Base-by-base conservation (phyloP, 2,113 vertebrate species). In the Clarias batrachus region DNA sequence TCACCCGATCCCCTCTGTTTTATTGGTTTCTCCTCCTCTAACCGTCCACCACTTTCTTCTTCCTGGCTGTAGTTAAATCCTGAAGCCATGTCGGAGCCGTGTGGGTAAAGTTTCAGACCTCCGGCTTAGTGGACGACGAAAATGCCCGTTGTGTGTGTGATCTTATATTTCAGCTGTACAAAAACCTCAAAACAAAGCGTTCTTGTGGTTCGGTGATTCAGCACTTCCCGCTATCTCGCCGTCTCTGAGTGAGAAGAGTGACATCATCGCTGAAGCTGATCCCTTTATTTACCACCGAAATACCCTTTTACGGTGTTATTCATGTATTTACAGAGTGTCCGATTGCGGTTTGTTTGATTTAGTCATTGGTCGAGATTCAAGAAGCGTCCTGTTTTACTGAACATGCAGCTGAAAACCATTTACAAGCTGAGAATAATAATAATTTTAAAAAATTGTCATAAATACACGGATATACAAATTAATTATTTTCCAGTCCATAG, bases 101-200 rank as follows among this genome's bases (percentile, higher is more conserved):
- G 37, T 52, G 41, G 37, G 25, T 76, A 76, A 76, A 77, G 48
- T 77, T 77, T 76, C 41, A 48, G 41, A 56, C 25, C 13, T 2
- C 25, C 16, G 4, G 41, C 73, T 77, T 48, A 23, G 71, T 2
- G 25, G 14, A 77, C 2, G 13, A 54, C 25, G 27, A 52, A 74
- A 9, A 52, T 21, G 0, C 71, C 25, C 4, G 23, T 74, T 74
- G 74, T 54, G 74, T 19, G 17, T 77, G 74, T 54, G 48, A 74
- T 52, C 74, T 54, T 77, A 16, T 56, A 77, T 77, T 52, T n/a
- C 48, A 77, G 74, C 74, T 77, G n/a, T 54, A 77, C 48, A 41
- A 71, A 74, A 74, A 23, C 13, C 30, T 17, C 16, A 48, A n/a
- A 77, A 73, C 17, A 73, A 71, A 19, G 4, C 3, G 7, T 56